Evolutionary conservation across 2,888 invertebrate genomes (phyloP), one percentile per base, ranked within the genome.

Genomic region (Apodemia hepburni): DNA sequence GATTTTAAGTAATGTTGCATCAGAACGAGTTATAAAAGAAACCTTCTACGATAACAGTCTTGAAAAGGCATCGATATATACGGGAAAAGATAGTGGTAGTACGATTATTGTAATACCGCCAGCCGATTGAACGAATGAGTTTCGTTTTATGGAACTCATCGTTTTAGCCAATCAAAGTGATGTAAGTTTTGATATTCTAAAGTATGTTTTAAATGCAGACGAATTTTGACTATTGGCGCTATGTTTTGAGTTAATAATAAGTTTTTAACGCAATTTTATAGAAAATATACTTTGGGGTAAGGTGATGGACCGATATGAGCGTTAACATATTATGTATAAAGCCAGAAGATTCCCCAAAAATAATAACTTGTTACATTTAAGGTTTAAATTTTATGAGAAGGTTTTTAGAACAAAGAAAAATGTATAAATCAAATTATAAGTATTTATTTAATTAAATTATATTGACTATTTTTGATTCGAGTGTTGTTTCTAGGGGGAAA

Each of bases 61-160:
- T 64, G 88, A 85, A 0, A 83, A 84, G 66, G 76, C 88, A 0
- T 86, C 82, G 59, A 83, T 89, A 22, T 87, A 88, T 59, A 73
- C 81, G 0, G 81, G 80, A 0, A 85, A 83, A 11, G 82, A 87
- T n/a, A 85, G 87, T 47, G 89, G 90, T 0, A 90, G 90, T 69
- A 91, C 91, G 0, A 90, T 91, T 1, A 90, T 91, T 5, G 77
- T 87, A 0, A 82, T 91, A 5, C 90, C 89, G 6, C 89, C 90
- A 3, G 87, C 89, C 0, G 90, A 90, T 76, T 91, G 90, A 90
- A 22, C 65, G 29, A 11, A 27, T 22, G 5, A 51, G 33, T 58
- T 64, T 61, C 62, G 64, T 58, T 66, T 61, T 54, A 54, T 54
- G 54, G 15, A 27, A 54, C 54, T 54, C 27, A 22, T 54, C 12